Evolutionary conservation across 1,140 invertebrate genomes (phyloP).

Genomic region (Papilio dardanus): DNA sequence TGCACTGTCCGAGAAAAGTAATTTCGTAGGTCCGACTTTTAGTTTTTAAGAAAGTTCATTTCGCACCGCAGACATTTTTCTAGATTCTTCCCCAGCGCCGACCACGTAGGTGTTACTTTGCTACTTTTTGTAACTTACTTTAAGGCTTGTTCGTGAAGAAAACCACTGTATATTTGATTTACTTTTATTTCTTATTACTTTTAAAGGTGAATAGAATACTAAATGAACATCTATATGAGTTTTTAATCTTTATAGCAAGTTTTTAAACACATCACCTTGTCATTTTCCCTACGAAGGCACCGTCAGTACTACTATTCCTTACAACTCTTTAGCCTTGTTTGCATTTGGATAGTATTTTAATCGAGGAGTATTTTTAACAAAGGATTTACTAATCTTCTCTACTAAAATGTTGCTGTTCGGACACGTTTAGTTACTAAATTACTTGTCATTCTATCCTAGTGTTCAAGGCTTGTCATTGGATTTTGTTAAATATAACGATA

Average conservation of each 20-base stretch:
- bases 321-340: too few species aligned
- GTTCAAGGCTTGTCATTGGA: too few species aligned
- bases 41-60: slow-evolving; percentile 81
- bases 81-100: slow-evolving; percentile 33
- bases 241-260: too few species aligned
- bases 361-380: too few species aligned
- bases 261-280: neutral
- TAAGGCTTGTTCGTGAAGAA: slow-evolving; percentile 22
- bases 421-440: too few species aligned
- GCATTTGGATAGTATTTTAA: too few species aligned
- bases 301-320: too few species aligned
- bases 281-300: too few species aligned
- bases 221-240: neutral
- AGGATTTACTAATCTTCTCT: too few species aligned
- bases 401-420: too few species aligned
- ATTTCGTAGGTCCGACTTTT: slow-evolving; percentile 81
- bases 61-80: slow-evolving; percentile 68
- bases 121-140: slow-evolving; percentile 30
- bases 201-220: neutral
- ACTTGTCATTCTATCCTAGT: too few species aligned
- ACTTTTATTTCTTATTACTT: slow-evolving; percentile 1
- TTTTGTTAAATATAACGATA: too few species aligned
- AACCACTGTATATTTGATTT: slow-evolving; percentile 24
- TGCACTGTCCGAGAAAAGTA: slow-evolving; percentile 78
- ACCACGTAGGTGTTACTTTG: slow-evolving; percentile 27